A percentile compares a stretch with the other conserved stretches of the same genome.
These are phyloP conservation scores for Carassius carassius DNA, from an alignment of 2,113 vertebrate species.

Conservation along the genomic window DNA sequence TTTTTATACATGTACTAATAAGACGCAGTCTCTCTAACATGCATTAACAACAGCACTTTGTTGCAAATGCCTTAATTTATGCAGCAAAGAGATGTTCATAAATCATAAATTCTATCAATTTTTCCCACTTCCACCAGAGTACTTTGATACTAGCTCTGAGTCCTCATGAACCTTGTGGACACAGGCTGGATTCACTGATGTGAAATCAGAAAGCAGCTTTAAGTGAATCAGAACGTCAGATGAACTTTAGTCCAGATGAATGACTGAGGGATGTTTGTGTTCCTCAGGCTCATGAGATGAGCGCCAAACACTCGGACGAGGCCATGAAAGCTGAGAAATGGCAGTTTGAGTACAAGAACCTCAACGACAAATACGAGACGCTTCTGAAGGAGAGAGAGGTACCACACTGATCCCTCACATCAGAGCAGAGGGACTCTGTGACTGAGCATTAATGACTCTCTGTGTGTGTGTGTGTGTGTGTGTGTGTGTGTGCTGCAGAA, in stretches of 20 bases:
- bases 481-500: constrained; percentile 67
- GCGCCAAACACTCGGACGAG: constrained; percentile 80
- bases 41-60: too few species aligned
- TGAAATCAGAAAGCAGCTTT: neutral
- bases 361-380: constrained; percentile 83
- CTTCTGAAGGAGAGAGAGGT: constrained; percentile 89
- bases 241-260: neutral
- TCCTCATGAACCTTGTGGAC: too few species aligned
- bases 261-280: constrained; percentile 34
- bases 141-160: too few species aligned
- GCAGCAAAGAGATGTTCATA: too few species aligned
- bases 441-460: neutral
- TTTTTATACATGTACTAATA: too few species aligned
- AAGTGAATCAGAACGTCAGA: neutral
- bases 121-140: too few species aligned
- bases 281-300: constrained; percentile 82
- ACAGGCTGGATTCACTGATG: neutral
- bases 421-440: neutral
- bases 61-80: too few species aligned
- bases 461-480: too few species aligned
- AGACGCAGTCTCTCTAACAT: too few species aligned
- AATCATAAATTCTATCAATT: too few species aligned
- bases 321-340: constrained; percentile 89
- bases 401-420: constrained; percentile 34
- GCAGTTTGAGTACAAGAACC: constrained; percentile 87